Evolutionary conservation across 2,888 invertebrate species (phyloP).

Genomic region (Habroteleia sp.): DNA sequence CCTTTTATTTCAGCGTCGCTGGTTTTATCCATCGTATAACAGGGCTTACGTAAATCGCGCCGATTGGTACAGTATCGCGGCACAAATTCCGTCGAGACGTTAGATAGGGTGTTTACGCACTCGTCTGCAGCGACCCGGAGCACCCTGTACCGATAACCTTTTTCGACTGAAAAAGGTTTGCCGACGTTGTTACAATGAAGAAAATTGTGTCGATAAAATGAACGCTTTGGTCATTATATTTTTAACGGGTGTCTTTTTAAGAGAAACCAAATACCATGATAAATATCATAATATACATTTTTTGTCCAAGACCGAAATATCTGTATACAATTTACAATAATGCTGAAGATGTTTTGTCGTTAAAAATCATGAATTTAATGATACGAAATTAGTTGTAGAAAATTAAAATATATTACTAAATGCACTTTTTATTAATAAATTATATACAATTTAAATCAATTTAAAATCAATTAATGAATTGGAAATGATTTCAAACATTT

Average conservation of each 20-base stretch:
- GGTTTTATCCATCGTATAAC: slow-evolving; percentile 43
- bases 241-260: not conserved
- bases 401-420: too few species aligned
- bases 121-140: slow-evolving; percentile 74
- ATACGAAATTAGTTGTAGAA: too few species aligned
- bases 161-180: slow-evolving; percentile 49
- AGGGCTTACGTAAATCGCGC: slow-evolving; percentile 56
- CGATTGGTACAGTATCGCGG: slow-evolving; percentile 54
- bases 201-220: slow-evolving; percentile 20
- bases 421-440: too few species aligned
- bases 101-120: slow-evolving; percentile 77
- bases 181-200: slow-evolving; percentile 25
- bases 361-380: too few species aligned
- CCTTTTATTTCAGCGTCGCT: slow-evolving; percentile 23
- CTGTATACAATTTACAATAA: too few species aligned
- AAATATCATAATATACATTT: too few species aligned
- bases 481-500: too few species aligned
- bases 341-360: too few species aligned
- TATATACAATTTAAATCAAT: too few species aligned
- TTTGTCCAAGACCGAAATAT: too few species aligned
- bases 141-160: slow-evolving; percentile 66
- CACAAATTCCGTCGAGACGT: slow-evolving; percentile 64
- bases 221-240: not conserved
- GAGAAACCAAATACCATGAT: too few species aligned
- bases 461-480: too few species aligned